Percentiles rank a stretch among this genome's conserved stretches.
Evolutionary conservation across 2,797 vertebrate species (phyloP).

Genomic region (Halcyon smyrnensis): DNA sequence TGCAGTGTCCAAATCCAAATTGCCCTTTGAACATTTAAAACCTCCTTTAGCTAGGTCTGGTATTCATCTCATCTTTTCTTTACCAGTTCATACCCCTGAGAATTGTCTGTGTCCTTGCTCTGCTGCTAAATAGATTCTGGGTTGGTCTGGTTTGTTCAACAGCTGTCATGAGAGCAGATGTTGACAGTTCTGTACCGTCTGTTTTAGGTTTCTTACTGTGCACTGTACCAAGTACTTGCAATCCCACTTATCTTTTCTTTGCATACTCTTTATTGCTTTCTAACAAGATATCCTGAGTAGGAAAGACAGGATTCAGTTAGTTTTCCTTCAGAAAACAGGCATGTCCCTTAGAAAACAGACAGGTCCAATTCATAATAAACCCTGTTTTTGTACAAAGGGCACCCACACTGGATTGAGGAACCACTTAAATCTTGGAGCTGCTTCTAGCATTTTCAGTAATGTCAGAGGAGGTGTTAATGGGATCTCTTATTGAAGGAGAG

Average conservation of each 20-base stretch:
- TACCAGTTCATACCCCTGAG: not conserved
- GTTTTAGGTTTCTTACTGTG: not conserved
- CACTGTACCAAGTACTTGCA: not conserved
- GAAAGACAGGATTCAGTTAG: not conserved
- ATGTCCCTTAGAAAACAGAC: not conserved
- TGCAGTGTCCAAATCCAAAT: not conserved
- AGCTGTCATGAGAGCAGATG: not conserved
- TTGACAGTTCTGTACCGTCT: not conserved
- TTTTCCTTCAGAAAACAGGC: not conserved
- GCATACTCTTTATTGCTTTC: not conserved
- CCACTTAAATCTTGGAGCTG: not conserved
- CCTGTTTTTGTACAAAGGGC: not conserved
- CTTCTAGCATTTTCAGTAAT: not conserved
- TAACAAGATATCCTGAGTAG: not conserved
- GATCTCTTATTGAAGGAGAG: not conserved
- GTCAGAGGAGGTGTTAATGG: not conserved
- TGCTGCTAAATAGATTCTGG: constrained; percentile 4
- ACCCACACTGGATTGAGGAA: not conserved
- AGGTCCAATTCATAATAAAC: not conserved
- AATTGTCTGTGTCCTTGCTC: not conserved
- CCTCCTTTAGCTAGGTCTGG: not conserved
- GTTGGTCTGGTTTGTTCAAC: not conserved
- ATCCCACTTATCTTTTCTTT: not conserved
- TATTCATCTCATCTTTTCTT: not conserved
- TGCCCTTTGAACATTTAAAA: not conserved